Base-by-base conservation (phyloP, 2,797 vertebrate species). In the Chiroxiphia lanceolata region DNA sequence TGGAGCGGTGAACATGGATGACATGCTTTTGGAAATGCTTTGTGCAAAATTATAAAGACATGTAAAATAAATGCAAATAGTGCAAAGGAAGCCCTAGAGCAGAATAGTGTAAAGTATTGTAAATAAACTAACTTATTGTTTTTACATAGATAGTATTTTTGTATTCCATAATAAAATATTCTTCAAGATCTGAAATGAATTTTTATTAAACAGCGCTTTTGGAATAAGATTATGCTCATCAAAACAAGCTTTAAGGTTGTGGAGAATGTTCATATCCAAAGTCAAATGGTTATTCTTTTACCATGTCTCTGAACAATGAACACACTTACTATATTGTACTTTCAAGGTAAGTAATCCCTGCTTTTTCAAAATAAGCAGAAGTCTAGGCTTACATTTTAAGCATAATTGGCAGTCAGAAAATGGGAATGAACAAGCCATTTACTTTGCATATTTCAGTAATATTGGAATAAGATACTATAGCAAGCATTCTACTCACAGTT, bases 1-100 rank as follows among this genome's bases (percentile, higher is more conserved):
- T 87, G 99, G 99, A 86, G 91, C 98, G 16, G 99, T 99, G 87
- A 99, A 98, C 97, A 99, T 99, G 98, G 99, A 99, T 97, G 99
- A 99, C 94, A 99, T 99, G 97, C 98, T 99, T 90, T 98, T 99
- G 97, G 99, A 99, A 97, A 99, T 99, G 99, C 99, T 99, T 97
- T 99, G 99, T 96, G 98, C 98, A 68, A 99, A 99, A 90, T 94
- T 97, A 87, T 98, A 87, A 98, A 96, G 56, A 25, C 13, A 1
- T 87, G n/a, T 84, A 75, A 87, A 78, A 67, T 79, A 50, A n/a
- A n/a, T n/a, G n/a, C n/a, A n/a, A n/a, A n/a, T n/a, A 70, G 26
- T 38, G 8, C 57, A 87, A 91, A 94, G 84, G 75, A 96, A 96
- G n/a, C 29, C 34, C 48, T 83, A 77, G 88, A 89, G 56, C 54